phyloP scores from a whole-genome alignment of 2,888 invertebrate species.

The Agrochola circellaris region DNA sequence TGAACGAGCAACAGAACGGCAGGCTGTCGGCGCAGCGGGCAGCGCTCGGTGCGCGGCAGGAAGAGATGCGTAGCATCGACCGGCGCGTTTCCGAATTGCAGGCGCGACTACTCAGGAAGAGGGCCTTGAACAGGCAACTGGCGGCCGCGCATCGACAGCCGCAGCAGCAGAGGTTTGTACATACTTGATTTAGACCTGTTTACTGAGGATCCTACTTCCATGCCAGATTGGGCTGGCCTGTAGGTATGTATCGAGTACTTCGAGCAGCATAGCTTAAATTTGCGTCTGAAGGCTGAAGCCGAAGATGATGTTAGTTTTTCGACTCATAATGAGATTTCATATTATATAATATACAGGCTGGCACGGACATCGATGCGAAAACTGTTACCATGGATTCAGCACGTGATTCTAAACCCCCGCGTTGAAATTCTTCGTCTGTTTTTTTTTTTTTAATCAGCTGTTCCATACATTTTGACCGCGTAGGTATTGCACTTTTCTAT shows the following conservation, averaged over 20 bases:
- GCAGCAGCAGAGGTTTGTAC: constrained; percentile 75
- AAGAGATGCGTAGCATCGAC: constrained; percentile 98
- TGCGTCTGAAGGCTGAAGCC: not conserved
- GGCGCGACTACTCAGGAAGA: constrained; percentile 96
- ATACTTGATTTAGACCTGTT: not conserved
- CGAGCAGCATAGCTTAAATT: not conserved
- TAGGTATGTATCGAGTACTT: not conserved
- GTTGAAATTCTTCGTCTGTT: too few species aligned
- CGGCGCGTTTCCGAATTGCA: constrained; percentile 98
- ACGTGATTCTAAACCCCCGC: too few species aligned
- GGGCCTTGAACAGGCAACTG: constrained; percentile 94
- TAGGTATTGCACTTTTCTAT: too few species aligned
- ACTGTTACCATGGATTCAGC: too few species aligned
- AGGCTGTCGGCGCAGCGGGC: constrained; percentile 97
- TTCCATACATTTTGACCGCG: too few species aligned
- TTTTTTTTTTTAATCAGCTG: too few species aligned
- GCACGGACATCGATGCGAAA: too few species aligned
- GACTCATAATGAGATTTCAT: not conserved
- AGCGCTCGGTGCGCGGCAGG: constrained; percentile 96
- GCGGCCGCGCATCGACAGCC: constrained; percentile 89
- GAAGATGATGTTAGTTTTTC: not conserved
- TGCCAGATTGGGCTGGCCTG: not conserved
- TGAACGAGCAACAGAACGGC: constrained; percentile 98
- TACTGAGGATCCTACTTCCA: not conserved
- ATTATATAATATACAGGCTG: too few species aligned